Evolutionary conservation across 1,140 invertebrate genomes (phyloP).

Genomic region (Drosophila serrata): DNA sequence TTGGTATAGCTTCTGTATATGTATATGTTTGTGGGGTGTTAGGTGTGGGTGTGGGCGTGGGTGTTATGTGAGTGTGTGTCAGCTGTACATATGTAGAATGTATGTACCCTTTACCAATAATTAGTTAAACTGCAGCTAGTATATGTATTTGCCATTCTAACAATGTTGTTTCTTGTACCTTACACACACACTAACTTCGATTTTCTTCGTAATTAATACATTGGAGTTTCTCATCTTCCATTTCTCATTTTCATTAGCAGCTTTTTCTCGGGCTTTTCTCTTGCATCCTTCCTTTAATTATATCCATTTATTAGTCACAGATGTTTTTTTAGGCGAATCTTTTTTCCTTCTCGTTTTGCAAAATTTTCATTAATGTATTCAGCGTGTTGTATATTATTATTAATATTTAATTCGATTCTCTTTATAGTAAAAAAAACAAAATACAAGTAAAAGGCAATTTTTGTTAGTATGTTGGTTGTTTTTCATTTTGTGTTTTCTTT

Average conservation of each 20-base stretch:
- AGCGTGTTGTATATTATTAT: slow-evolving; percentile 71
- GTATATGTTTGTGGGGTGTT: slow-evolving; percentile 24
- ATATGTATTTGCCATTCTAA: slow-evolving; percentile 34
- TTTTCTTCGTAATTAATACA: slow-evolving; percentile 31
- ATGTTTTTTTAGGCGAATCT: slow-evolving; percentile 58
- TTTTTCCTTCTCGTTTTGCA: slow-evolving; percentile 22
- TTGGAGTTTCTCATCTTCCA: slow-evolving; percentile 18
- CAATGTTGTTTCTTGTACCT: slow-evolving; percentile 39
- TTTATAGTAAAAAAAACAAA: slow-evolving; percentile 70
- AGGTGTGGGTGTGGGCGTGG: slow-evolving; percentile 11
- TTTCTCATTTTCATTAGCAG: slow-evolving; percentile 24
- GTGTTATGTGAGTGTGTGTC: slow-evolving; percentile 32
- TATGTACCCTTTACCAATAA: slow-evolving; percentile 73
- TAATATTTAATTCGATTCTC: slow-evolving; percentile 43
- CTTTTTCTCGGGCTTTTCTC: slow-evolving; percentile 50
- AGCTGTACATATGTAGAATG: slow-evolving; percentile 80
- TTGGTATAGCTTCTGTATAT: slow-evolving; percentile 50
- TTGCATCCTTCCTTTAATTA: slow-evolving; percentile 24
- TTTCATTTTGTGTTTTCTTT: slow-evolving; percentile 48
- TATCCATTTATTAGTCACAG: slow-evolving; percentile 70
- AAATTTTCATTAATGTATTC: slow-evolving; percentile 65
- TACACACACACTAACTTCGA: slow-evolving; percentile 24
- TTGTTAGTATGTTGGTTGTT: slow-evolving; percentile 38
- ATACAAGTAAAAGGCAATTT: slow-evolving; percentile 81
- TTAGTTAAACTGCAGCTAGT: slow-evolving; percentile 54